Evolutionary conservation across 2,888 invertebrate genomes (phyloP), one percentile per base, ranked within the genome.

Genomic region (Heliothis peltigera): DNA sequence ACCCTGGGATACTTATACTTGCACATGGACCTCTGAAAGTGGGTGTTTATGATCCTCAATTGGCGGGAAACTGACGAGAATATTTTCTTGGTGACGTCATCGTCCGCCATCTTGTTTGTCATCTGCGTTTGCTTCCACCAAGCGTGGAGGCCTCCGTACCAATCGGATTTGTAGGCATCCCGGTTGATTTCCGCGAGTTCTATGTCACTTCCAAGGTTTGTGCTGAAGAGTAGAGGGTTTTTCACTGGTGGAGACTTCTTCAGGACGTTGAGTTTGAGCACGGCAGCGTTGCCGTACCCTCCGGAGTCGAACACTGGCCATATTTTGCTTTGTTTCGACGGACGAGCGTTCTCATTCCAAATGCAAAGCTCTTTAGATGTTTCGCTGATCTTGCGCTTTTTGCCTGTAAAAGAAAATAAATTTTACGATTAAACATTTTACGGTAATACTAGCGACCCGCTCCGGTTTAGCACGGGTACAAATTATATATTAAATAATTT

Each of bases 301-400:
- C 95, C 95, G 0, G 95, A 95, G 67, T 95, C 95, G 68, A 95
- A 95, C 0, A 95, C 95, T 0, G 95, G 94, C 95, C 95, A 95
- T 85, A 94, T 93, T 80, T 92, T 94, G 79, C 88, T 91, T 21
- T 89, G 86, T 78, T 94, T 94, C 0, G 93, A 85, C 0, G 94
- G 92, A 18, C 89, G 88, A 0, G 87, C 65, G 60, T 85, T 88
- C 39, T 92, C 91, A 0, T 85, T 87, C 89, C 90, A 91, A 0
- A 90, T 59, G 55, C 90, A 90, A 0, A 94, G 61, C 1, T 92
- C 92, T 48, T 87, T 89, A n/a, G 88, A 86, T 25, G 82, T 84
- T 52, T 89, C 87, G 70, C 91, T 91, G 58, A 82, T 81, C 73
- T 93, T 95, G 18, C 95, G 92, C 81, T 95, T 95, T 71, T 89